phyloP scores from a whole-genome alignment of 2,113 vertebrate species.

The Upupa epops region DNA sequence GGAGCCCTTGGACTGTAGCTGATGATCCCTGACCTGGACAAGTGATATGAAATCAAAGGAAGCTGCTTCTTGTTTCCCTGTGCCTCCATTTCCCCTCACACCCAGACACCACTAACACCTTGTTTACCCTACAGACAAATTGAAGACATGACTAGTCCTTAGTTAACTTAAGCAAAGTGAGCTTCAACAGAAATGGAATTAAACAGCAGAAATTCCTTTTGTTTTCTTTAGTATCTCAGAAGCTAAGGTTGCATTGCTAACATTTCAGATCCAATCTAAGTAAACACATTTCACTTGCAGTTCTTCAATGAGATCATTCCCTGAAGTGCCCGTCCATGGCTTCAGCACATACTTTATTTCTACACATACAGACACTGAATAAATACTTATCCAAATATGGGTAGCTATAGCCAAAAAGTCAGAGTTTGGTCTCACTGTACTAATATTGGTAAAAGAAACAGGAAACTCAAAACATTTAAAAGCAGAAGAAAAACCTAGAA shows the following conservation, averaged over 20 bases:
- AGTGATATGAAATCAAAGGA: neutral
- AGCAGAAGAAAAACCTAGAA: neutral
- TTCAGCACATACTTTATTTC: neutral
- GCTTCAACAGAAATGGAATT: neutral
- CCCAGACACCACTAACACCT: neutral
- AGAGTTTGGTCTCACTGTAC: neutral
- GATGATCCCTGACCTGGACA: neutral
- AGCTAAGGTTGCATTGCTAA: neutral
- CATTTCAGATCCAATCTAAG: neutral
- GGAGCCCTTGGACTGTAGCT: no score
- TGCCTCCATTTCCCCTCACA: neutral
- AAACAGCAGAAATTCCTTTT: neutral
- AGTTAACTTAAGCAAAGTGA: neutral
- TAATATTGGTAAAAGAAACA: neutral
- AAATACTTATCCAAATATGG: neutral
- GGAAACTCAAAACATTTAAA: neutral
- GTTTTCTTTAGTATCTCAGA: neutral
- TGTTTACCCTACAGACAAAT: neutral
- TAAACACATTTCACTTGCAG: neutral
- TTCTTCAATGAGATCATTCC: neutral
- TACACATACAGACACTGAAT: neutral
- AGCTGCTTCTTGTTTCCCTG: neutral
- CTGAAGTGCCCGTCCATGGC: neutral
- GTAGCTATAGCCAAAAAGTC: neutral
- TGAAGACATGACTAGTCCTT: neutral